A percentile compares a stretch with the other conserved stretches of the same genome.
phyloP scores from a whole-genome alignment of 2,888 invertebrate genomes.

The Chromoteleia sp. region DNA sequence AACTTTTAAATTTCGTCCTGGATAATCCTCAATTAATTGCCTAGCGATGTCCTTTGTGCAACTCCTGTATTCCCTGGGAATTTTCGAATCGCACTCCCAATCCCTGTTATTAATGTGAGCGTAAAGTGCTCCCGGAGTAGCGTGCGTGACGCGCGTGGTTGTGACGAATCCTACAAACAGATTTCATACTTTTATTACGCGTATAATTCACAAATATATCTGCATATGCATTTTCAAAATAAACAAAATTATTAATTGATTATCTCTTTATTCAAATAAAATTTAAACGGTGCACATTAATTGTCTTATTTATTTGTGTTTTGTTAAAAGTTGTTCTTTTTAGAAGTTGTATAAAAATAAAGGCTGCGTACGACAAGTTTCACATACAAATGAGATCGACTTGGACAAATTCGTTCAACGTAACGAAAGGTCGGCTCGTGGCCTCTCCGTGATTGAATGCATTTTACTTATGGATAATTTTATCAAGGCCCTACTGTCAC shows the following conservation, averaged over 20 bases:
- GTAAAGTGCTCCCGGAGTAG: conserved; percentile 88
- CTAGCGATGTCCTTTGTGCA: conserved; percentile 87
- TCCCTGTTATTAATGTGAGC: conserved; percentile 86
- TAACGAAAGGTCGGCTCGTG: conserved; percentile 77
- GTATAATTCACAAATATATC: not conserved
- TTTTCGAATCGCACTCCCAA: conserved; percentile 87
- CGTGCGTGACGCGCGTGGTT: conserved; percentile 88
- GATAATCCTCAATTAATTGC: conserved; percentile 87
- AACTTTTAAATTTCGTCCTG: conserved; percentile 87
- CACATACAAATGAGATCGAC: conserved; percentile 40
- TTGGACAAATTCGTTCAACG: conserved; percentile 73
- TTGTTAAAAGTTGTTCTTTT: too few species aligned
- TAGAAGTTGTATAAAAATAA: conserved; percentile 8
- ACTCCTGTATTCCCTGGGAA: conserved; percentile 78
- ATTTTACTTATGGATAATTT: conserved; percentile 71
- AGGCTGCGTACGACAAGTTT: conserved; percentile 27
- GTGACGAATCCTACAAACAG: conserved; percentile 87
- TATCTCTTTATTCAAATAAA: too few species aligned
- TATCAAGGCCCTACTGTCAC: conserved; percentile 77
- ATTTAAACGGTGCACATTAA: too few species aligned
- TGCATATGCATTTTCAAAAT: not conserved
- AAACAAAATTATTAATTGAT: too few species aligned
- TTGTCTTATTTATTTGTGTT: too few species aligned
- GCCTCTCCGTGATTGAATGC: conserved; percentile 77
- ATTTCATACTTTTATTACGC: not conserved